Conservation (phyloP, 2,113 vertebrate species). For the Scomber japonicus region DNA sequence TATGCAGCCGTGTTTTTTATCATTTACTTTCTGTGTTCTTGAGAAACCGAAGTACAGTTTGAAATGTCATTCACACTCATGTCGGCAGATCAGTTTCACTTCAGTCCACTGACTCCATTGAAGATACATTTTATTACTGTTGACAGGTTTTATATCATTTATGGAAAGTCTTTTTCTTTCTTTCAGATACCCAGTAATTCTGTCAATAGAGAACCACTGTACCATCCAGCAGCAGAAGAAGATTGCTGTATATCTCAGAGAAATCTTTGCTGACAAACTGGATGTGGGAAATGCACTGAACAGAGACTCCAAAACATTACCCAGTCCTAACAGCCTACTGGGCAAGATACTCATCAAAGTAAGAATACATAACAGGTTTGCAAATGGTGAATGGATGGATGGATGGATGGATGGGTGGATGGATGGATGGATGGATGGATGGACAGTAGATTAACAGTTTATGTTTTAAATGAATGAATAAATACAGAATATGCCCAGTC, state of each 20-base stretch:
- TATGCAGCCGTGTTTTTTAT: constrained; percentile 4
- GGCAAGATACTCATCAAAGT: constrained; percentile 98
- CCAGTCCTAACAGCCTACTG: constrained; percentile 92
- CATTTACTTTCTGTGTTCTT: constrained; percentile 18
- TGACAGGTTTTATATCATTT: constrained; percentile 1
- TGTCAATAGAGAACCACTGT: constrained; percentile 98
- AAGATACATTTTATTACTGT: not conserved
- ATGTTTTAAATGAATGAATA: constrained; percentile 26
- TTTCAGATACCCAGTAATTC: constrained; percentile 92
- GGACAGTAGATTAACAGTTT: not conserved
- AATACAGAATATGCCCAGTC: not conserved
- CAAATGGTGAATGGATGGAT: not conserved
- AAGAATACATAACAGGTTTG: constrained; percentile 39
- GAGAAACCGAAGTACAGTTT: constrained; percentile 9
- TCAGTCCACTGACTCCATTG: not conserved
- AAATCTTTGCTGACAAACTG: constrained; percentile 93
- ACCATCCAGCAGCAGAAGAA: constrained; percentile 96
- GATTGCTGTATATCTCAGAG: constrained; percentile 94
- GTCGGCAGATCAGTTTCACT: constrained; percentile 12
- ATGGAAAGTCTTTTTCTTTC: not conserved
- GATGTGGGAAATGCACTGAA: constrained; percentile 87
- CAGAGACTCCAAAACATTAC: constrained; percentile 90
- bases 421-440: too few relatives aligned
- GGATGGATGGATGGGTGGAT: too few relatives aligned
- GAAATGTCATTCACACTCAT: constrained; percentile 11